Base-by-base conservation (phyloP, 2,888 invertebrate genomes). In the Tetanocera ferruginea region DNA sequence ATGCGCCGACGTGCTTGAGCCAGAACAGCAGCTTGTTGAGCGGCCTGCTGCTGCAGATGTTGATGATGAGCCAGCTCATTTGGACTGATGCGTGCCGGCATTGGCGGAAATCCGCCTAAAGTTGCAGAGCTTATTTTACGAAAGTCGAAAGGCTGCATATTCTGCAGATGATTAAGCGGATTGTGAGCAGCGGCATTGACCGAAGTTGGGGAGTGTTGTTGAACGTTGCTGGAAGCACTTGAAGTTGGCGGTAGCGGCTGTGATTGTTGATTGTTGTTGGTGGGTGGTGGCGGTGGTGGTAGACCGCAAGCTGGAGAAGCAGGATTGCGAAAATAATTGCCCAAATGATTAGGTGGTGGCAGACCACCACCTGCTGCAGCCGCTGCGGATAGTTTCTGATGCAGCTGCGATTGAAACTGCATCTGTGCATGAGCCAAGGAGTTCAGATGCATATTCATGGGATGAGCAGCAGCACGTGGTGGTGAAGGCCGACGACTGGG, bases 81-180 rank as follows among this genome's bases (percentile, higher is more conserved):
- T 55, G 89, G 88, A 82, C 88, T 88, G 79, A 87, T 83, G 49
- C 85, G 82, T 4, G 87, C 83, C 17, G 84, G 84, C 31, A 84
- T 83, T 8, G 87, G 84, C 11, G 87, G 90, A 84, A 91, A 91
- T 14, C 91, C 91, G 74, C 91, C 89, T 79, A 91, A 89, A 25
- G 92, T 91, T 14, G 87, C 86, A 17, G 88, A 85, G 76, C 93
- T 92, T 57, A 94, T 90, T 84, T 96, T 96, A 43, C 97, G 93
- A 87, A 95, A 97, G 89, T 98, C 97, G 88, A 97, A 97, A 0
- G 98, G 97, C 87, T 98, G 97, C 97, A 98, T 97, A 85, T 95
- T 97, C 90, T 97, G 97, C 69, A 98, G 91, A 85, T 96, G 94
- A 89, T 95, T 97, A 81, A 98, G 91, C 3, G 98, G 97, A 90